Percentiles rank a stretch among this genome's conserved stretches.
These are phyloP conservation scores for Rafetus swinhoei DNA, from an alignment of 2,113 vertebrate genomes.

Conservation along the genomic window DNA sequence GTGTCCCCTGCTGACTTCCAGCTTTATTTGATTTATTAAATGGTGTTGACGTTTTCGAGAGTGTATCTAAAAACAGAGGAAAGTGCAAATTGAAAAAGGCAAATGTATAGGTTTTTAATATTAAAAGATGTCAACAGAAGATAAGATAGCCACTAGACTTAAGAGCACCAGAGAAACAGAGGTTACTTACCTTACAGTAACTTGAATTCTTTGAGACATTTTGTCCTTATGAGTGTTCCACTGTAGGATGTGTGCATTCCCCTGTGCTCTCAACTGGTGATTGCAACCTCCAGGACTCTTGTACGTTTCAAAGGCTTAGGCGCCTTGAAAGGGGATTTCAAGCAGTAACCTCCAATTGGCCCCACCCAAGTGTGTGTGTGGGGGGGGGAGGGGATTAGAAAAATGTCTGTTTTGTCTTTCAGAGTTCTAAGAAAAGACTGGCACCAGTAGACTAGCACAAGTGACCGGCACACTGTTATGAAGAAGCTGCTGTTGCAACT, in stretches of 20 bases:
- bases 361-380: too few relatives aligned
- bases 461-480: too few relatives aligned
- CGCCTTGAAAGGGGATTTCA: too few relatives aligned
- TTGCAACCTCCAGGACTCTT: too few relatives aligned
- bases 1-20: slow-evolving; percentile 90
- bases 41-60: slow-evolving; percentile 93
- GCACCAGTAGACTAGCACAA: too few relatives aligned
- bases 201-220: background rate
- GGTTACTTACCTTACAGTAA: background rate
- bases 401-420: too few relatives aligned
- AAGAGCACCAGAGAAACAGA: background rate
- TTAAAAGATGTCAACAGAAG: background rate
- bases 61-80: slow-evolving; percentile 80
- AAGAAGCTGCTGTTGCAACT: too few relatives aligned
- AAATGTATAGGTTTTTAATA: background rate
- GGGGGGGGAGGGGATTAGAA: too few relatives aligned
- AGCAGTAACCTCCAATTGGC: too few relatives aligned
- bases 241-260: background rate
- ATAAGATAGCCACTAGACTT: background rate
- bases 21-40: slow-evolving; percentile 91
- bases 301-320: too few relatives aligned
- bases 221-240: background rate
- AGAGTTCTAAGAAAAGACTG: too few relatives aligned
- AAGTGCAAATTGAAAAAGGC: slow-evolving; percentile 22
- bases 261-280: background rate